Base-by-base conservation (phyloP, 2,113 vertebrate genomes). In the Condylura cristata region DNA sequence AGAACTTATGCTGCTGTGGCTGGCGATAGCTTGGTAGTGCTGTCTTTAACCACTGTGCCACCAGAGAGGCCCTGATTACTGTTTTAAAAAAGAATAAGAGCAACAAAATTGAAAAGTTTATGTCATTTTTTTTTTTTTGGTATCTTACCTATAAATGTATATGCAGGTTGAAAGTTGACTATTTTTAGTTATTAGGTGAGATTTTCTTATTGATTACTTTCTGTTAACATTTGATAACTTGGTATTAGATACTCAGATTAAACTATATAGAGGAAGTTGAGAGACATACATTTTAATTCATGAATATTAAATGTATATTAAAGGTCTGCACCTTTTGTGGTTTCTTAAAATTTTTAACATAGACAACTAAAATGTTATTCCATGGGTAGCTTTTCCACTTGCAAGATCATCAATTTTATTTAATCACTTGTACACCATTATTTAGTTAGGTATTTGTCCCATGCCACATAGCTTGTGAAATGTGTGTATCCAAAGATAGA, bases 121-220 rank as follows among this genome's bases (percentile, higher is more conserved):
- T 60, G 32, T 71, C 61, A 87, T 34, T 76, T 34, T 44, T 4
- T n/a, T 20, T 75, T 12, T 41, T 60, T 41, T 58, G 7, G 12
- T 3, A 60, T 4, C 71, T 88, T 22, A 51, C 48, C 51, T 80
- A 34, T 16, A 70, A 76, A 53, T 41, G 30, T 60, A n/a, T 8
- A 75, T 53, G 11, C 13, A 51, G 16, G 82, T 83, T 72, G 39
- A 53, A 82, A 20, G 32, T 37, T 72, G 44, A 4, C 8, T 34
- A 66, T 32, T 95, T 92, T 70, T 84, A 70, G 39, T 90, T 82
- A 37, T 90, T 6, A 87, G 44, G 60, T 83, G 14, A 83, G 3
- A 76, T 66, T 89, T 82, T 63, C 41, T 68, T 78, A 37, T 41
- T 63, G 72, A 46, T 48, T 37, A 96, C 79, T 86, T 34, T 34